Conservation (phyloP, 2,797 vertebrate genomes). For the Falco novaeseelandiae region DNA sequence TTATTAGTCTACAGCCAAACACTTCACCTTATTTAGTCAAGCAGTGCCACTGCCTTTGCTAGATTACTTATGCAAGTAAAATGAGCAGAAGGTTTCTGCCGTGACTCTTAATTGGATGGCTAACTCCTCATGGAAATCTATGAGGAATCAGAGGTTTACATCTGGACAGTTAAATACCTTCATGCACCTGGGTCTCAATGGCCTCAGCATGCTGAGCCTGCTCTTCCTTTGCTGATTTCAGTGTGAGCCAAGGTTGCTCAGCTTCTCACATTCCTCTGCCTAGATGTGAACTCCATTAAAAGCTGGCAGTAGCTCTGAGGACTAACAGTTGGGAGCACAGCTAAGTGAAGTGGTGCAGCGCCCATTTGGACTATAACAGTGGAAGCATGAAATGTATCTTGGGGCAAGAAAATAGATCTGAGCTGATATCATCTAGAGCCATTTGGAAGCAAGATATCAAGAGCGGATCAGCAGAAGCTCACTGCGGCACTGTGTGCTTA, state of each 20-base stretch:
- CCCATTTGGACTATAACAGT: not conserved
- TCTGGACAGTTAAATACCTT: not conserved
- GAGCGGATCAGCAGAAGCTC: not conserved
- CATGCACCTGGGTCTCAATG: not conserved
- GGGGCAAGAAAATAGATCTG: not conserved
- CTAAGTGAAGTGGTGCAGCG: not conserved
- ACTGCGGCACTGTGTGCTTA: not conserved
- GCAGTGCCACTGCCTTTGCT: not conserved
- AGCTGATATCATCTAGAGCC: not conserved
- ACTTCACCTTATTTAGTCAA: not conserved
- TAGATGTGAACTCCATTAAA: not conserved
- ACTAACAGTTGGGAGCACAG: not conserved
- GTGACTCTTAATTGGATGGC: not conserved
- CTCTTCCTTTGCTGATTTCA: not conserved
- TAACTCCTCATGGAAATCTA: not conserved
- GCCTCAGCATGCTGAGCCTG: not conserved
- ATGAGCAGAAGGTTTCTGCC: not conserved
- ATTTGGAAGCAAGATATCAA: not conserved
- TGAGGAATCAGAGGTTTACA: not conserved
- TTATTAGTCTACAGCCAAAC: not conserved
- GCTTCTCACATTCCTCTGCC: not conserved
- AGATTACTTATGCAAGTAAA: not conserved
- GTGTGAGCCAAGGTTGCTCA: not conserved
- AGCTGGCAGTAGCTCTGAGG: not conserved
- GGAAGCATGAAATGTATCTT: not conserved